Evolutionary conservation across 92 coral and sea anemone genomes (phyloP).

Genomic region (Phenganax subtilis): DNA sequence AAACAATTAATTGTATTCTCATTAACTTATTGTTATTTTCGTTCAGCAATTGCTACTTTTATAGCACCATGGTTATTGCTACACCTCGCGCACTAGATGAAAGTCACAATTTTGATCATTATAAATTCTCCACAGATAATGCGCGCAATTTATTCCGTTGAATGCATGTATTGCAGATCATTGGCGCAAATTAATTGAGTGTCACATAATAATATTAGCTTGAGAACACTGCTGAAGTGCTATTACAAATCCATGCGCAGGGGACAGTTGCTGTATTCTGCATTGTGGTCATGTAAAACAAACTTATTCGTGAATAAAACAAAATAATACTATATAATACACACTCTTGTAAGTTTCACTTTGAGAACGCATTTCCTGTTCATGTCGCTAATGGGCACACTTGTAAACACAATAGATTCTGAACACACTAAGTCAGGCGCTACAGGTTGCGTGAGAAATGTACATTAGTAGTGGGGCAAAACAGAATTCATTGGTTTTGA

Average conservation of each 20-base stretch:
- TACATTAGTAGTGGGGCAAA: too few species aligned
- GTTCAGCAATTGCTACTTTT: neutral
- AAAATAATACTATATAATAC: too few species aligned
- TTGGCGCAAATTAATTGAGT: constrained; percentile 23
- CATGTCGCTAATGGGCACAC: too few species aligned
- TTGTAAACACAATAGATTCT: too few species aligned
- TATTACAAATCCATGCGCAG: neutral
- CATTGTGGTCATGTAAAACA: neutral
- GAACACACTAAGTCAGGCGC: too few species aligned
- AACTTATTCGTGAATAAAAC: too few species aligned
- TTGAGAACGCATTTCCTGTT: too few species aligned
- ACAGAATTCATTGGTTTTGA: too few species aligned
- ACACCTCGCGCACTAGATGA: neutral
- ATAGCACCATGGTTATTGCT: neutral
- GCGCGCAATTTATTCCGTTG: neutral
- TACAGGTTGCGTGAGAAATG: too few species aligned
- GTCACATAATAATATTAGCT: constrained; percentile 1
- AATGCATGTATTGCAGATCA: constrained; percentile 7
- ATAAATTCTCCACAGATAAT: neutral
- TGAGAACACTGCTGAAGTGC: neutral
- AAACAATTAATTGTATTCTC: neutral
- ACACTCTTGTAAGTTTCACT: too few species aligned
- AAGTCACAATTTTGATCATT: neutral
- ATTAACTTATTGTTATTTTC: constrained; percentile 6
- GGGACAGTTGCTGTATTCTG: neutral